Conservation (phyloP, 2,888 invertebrate genomes). For the Scaptomyza parva region DNA sequence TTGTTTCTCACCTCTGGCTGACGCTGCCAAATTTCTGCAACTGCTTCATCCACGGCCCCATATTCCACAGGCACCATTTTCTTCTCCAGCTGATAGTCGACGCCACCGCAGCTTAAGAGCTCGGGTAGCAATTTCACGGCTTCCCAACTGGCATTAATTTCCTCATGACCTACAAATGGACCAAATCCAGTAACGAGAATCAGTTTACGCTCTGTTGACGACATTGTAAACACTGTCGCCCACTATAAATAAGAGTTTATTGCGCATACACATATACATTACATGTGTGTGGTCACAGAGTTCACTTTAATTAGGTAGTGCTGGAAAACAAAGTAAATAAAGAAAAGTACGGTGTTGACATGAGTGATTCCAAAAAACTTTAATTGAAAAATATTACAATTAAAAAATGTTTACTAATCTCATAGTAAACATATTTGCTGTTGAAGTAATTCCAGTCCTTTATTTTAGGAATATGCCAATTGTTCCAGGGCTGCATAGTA, state of each 20-base stretch:
- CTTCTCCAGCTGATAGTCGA: constrained; percentile 85
- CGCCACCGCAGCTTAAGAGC: constrained; percentile 74
- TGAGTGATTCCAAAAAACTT: not conserved
- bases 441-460: not conserved
- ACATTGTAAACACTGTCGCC: constrained; percentile 51
- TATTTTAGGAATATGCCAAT: not conserved
- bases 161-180: constrained; percentile 88
- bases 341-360: constrained; percentile 12
- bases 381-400: not conserved
- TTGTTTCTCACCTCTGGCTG: constrained; percentile 87
- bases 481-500: not conserved
- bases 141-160: constrained; percentile 91
- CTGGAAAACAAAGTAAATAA: constrained; percentile 7
- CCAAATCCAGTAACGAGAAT: constrained; percentile 91
- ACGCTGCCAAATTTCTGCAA: constrained; percentile 88
- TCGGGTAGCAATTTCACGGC: constrained; percentile 88
- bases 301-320: constrained; percentile 17
- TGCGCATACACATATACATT: not conserved
- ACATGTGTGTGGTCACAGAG: not conserved
- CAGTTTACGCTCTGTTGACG: constrained; percentile 67
- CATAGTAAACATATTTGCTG: not conserved
- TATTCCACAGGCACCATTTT: constrained; percentile 89
- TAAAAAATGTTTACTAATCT: not conserved
- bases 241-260: constrained; percentile 5
- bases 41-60: constrained; percentile 86